A percentile compares a stretch with the other conserved stretches of the same genome.
Evolutionary conservation across 1,140 invertebrate genomes (phyloP).

Genomic region (Plutomurus gul): DNA sequence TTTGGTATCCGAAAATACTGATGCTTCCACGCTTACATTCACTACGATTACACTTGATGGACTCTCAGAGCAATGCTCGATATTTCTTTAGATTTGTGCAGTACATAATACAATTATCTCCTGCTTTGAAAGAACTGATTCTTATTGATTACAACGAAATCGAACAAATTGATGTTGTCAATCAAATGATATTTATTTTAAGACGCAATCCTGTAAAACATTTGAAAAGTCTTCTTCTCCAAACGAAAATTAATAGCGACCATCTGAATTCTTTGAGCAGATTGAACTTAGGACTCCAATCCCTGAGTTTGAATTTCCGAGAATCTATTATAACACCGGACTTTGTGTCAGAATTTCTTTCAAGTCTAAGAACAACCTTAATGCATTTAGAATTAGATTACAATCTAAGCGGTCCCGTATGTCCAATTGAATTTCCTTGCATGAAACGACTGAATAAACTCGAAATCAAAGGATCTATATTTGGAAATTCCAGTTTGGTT

Average conservation of each 20-base stretch:
- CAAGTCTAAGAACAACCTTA: slow-evolving; percentile 18
- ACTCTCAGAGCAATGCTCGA: neutral
- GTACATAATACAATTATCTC: neutral
- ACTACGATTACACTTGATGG: slow-evolving; percentile 26
- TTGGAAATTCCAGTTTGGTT: neutral
- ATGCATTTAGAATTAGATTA: slow-evolving; percentile 3
- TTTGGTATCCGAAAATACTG: neutral
- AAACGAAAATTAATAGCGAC: slow-evolving; percentile 18
- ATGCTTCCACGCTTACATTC: neutral
- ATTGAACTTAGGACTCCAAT: neutral
- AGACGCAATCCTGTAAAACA: neutral
- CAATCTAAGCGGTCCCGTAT: slow-evolving; percentile 16
- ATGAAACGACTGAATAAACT: slow-evolving; percentile 26
- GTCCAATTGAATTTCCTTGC: slow-evolving; percentile 25
- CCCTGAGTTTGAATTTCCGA: slow-evolving; percentile 33
- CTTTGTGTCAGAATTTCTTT: neutral
- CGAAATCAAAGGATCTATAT: slow-evolving; percentile 34
- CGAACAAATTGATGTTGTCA: slow-evolving; percentile 16
- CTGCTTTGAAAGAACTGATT: neutral
- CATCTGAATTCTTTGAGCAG: slow-evolving; percentile 2
- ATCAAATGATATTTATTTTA: neutral
- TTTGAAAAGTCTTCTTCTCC: neutral
- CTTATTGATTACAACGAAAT: slow-evolving; percentile 26
- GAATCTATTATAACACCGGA: neutral
- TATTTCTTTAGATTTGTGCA: slow-evolving; percentile 20